Conservation (phyloP, 37 sponge, comb jelly and placozoan species). For the Spongia lamella region DNA sequence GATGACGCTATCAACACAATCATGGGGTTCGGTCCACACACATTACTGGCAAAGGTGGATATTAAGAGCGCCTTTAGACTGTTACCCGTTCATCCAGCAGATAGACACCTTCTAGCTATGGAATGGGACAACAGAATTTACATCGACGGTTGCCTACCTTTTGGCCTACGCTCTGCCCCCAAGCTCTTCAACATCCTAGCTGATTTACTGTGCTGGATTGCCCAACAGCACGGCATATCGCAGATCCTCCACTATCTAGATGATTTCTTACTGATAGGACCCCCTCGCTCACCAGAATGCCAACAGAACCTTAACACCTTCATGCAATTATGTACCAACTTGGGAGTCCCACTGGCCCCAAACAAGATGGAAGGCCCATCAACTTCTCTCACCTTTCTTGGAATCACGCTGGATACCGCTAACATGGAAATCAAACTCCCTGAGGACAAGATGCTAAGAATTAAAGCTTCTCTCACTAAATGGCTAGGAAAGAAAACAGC, state of each 20-base stretch:
- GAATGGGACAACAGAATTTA: slow-evolving; percentile 16
- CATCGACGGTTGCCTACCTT: too few species aligned
- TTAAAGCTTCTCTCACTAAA: not conserved
- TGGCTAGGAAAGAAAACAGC: not conserved
- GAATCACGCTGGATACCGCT: slow-evolving; percentile 15
- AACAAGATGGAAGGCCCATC: slow-evolving; percentile 25
- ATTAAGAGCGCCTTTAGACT: too few species aligned
- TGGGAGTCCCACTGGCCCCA: slow-evolving; percentile 1
- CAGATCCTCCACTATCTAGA: slow-evolving; percentile 13
- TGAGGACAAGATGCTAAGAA: slow-evolving; percentile 1
- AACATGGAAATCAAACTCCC: slow-evolving; percentile 11
- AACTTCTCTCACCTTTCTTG: too few species aligned
- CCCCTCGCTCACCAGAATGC: not conserved
- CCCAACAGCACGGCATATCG: not conserved
- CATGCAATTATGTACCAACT: not conserved
- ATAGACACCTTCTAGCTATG: slow-evolving; percentile 31
- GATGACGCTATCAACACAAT: slow-evolving; percentile 5
- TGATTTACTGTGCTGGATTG: slow-evolving; percentile 6
- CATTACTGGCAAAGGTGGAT: too few species aligned
- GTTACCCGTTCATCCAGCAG: slow-evolving; percentile 38
- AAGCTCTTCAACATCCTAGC: slow-evolving; percentile 13
- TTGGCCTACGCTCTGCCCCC: too few species aligned
- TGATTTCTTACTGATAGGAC: slow-evolving; percentile 7
- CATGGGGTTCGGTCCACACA: slow-evolving; percentile 1
- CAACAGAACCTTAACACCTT: not conserved